Conservation (phyloP, 2,113 vertebrate genomes). For the Egretta garzetta region DNA sequence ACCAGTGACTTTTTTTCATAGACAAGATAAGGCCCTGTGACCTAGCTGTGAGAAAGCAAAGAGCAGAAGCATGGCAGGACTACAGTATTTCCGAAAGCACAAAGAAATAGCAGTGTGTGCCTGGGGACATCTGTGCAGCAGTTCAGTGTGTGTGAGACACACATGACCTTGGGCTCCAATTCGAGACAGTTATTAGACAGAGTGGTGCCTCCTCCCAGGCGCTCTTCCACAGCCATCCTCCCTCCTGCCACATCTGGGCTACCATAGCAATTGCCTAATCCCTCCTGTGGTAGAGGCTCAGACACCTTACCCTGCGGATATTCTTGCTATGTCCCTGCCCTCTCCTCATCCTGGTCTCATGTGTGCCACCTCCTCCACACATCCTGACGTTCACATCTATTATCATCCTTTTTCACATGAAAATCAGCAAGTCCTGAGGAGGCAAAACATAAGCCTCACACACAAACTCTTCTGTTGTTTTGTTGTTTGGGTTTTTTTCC, state of each 20-base stretch:
- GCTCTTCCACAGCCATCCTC: not conserved
- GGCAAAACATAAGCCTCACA: not conserved
- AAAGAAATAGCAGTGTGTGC: not conserved
- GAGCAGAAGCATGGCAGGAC: not conserved
- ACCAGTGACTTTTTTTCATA: not conserved
- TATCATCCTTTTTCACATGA: not conserved
- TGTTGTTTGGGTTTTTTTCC: not conserved
- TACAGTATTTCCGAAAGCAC: not conserved
- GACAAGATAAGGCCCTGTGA: not conserved
- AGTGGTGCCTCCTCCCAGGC: not conserved
- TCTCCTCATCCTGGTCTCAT: not conserved
- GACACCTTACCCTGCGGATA: no score
- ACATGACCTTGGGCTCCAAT: not conserved
- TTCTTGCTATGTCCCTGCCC: rapidly evolving
- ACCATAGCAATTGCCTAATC: not conserved
- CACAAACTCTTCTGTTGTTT: not conserved
- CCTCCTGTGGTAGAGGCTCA: not conserved
- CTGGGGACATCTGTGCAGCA: not conserved
- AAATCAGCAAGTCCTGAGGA: not conserved
- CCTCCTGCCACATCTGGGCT: not conserved
- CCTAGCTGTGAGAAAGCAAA: not conserved
- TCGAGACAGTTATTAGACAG: not conserved
- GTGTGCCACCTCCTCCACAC: not conserved
- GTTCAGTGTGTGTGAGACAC: not conserved
- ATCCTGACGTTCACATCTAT: not conserved